Percentiles rank a stretch among this genome's conserved stretches.
Conservation (phyloP, 2,888 invertebrate species). For the Drosophila tripunctata region DNA sequence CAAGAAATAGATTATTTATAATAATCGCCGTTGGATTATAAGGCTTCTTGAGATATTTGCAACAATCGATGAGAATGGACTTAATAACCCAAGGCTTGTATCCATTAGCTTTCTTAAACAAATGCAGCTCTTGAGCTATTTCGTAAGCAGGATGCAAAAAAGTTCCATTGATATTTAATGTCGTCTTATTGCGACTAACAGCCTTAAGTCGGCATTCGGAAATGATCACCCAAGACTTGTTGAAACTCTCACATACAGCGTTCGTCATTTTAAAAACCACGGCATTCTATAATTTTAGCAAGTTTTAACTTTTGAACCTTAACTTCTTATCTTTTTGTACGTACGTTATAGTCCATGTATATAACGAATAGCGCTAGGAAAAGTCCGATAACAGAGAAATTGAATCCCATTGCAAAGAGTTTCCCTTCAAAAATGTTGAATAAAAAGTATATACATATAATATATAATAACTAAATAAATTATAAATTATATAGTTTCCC, state of each 20-base stretch:
- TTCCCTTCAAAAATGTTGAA: too few species aligned
- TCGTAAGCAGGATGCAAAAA: constrained; percentile 21
- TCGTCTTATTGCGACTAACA: constrained; percentile 16
- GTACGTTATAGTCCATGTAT: too few species aligned
- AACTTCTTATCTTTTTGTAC: too few species aligned
- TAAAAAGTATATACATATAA: too few species aligned
- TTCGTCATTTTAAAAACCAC: constrained; percentile 22
- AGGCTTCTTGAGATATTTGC: constrained; percentile 8
- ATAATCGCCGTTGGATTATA: constrained; percentile 23
- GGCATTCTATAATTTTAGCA: too few species aligned
- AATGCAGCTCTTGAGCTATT: neutral
- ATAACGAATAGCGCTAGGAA: too few species aligned
- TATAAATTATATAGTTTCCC: too few species aligned
- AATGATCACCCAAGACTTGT: constrained; percentile 1
- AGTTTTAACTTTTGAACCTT: neutral
- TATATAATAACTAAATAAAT: too few species aligned
- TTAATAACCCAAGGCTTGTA: constrained; percentile 39
- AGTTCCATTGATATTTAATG: constrained; percentile 10
- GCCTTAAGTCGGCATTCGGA: constrained; percentile 25
- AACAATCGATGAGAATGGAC: constrained; percentile 11
- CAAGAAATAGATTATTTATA: neutral
- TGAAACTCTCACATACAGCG: constrained; percentile 1
- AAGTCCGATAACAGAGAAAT: too few species aligned
- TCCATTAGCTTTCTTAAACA: constrained; percentile 36
- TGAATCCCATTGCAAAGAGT: too few species aligned